phyloP scores from a whole-genome alignment of 2,113 vertebrate genomes.

The Tiliqua scincoides region DNA sequence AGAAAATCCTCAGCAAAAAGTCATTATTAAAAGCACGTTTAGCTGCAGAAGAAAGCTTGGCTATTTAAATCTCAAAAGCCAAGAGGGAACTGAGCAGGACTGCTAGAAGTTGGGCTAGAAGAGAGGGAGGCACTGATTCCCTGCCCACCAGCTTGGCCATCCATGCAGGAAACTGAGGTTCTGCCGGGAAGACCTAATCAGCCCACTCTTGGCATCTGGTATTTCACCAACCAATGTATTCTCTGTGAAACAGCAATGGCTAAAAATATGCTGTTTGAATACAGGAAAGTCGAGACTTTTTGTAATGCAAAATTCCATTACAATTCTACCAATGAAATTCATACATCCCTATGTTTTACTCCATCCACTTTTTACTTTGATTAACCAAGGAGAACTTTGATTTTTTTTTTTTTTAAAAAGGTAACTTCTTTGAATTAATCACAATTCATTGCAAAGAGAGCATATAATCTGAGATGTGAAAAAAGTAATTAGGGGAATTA shows the following conservation, averaged over 20 bases:
- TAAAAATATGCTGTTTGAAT: neutral
- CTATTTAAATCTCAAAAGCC: neutral
- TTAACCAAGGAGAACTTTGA: neutral
- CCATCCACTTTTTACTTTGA: neutral
- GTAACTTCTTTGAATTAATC: neutral
- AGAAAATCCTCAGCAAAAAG: too few relatives aligned
- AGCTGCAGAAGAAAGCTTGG: neutral
- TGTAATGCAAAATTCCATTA: neutral
- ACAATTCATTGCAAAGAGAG: neutral
- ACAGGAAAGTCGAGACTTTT: neutral
- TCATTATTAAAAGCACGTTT: neutral
- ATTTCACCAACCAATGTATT: neutral
- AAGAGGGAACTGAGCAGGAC: neutral
- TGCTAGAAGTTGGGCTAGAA: neutral
- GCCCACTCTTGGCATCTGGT: neutral
- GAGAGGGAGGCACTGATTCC: neutral
- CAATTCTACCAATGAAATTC: neutral
- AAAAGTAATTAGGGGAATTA: neutral
- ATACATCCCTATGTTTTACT: neutral
- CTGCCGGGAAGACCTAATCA: neutral
- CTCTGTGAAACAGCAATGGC: neutral
- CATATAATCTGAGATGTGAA: neutral
- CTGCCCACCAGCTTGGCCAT: neutral
- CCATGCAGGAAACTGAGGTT: neutral
- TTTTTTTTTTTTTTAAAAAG: neutral